Evolutionary conservation across 1,140 invertebrate genomes (phyloP).

Genomic region (Drosophila bifasciata): DNA sequence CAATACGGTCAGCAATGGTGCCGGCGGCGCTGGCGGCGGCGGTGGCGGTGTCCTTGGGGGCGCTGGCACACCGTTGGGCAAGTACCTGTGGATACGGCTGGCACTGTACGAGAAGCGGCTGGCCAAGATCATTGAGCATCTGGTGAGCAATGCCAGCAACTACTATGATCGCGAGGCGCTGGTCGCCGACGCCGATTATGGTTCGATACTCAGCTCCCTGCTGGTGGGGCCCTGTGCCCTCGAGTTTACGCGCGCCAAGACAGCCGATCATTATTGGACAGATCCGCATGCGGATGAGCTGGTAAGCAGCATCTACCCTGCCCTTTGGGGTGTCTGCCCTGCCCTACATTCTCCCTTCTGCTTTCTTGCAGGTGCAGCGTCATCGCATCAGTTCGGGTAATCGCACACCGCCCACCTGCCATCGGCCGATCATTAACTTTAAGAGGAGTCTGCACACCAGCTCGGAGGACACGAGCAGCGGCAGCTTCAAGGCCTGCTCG

Average conservation of each 20-base stretch:
- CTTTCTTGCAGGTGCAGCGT: too few relatives aligned
- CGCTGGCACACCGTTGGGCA: conserved; percentile 45
- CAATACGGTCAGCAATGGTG: conserved; percentile 63
- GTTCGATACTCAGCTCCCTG: conserved; percentile 95
- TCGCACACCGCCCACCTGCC: conserved; percentile 89
- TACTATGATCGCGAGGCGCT: conserved; percentile 95
- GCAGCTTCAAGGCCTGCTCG: conserved; percentile 84
- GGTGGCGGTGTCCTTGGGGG: conserved; percentile 7
- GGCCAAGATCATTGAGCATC: conserved; percentile 93
- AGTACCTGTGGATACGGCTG: conserved; percentile 95
- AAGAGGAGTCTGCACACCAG: conserved; percentile 88
- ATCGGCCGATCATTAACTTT: conserved; percentile 90
- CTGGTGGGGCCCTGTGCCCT: conserved; percentile 96
- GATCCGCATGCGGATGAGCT: conserved; percentile 96
- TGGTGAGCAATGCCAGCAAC: conserved; percentile 91
- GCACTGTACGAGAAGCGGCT: conserved; percentile 95
- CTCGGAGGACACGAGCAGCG: conserved; percentile 86
- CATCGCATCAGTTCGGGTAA: conserved; percentile 92
- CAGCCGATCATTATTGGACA: conserved; percentile 95
- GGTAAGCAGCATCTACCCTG: too few relatives aligned
- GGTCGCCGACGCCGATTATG: conserved; percentile 94
- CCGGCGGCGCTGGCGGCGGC: conserved; percentile 53
- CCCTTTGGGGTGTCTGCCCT: too few relatives aligned
- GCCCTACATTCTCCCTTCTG: too few relatives aligned
- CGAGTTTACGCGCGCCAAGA: conserved; percentile 95